Conservation (phyloP, 2,888 invertebrate genomes). For the Leptinotarsa peninsularis region DNA sequence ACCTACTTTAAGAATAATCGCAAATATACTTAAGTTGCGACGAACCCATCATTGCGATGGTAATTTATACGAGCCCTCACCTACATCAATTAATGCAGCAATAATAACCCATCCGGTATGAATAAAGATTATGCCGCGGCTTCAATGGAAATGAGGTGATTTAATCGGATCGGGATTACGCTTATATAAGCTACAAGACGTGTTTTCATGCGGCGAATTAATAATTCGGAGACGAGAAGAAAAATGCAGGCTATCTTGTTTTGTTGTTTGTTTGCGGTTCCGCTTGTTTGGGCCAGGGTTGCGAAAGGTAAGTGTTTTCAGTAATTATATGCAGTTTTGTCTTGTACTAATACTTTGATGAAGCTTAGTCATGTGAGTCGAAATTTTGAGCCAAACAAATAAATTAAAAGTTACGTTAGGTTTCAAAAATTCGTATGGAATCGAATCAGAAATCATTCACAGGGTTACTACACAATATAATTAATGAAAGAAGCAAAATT, state of each 20-base stretch:
- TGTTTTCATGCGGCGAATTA: neutral
- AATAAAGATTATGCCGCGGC: slow-evolving; percentile 5
- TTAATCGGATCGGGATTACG: neutral
- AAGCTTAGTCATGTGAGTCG: neutral
- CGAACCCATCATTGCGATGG: neutral
- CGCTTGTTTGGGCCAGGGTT: neutral
- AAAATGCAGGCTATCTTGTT: neutral
- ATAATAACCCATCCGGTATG: slow-evolving; percentile 7
- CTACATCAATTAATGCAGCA: slow-evolving; percentile 1
- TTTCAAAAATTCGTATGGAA: no score
- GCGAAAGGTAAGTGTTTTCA: slow-evolving; percentile 2
- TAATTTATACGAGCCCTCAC: slow-evolving; percentile 14
- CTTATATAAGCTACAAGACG: neutral
- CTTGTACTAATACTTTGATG: neutral
- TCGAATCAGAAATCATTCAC: no score
- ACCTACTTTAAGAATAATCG: slow-evolving; percentile 2
- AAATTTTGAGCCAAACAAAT: no score
- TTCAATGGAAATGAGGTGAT: slow-evolving; percentile 7
- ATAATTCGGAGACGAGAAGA: neutral
- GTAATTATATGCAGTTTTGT: neutral
- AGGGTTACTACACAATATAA: no score
- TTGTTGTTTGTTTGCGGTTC: neutral
- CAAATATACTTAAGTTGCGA: neutral
- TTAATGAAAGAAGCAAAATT: no score
- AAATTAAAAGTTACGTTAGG: no score